Evolutionary conservation across 2,113 vertebrate species (phyloP).

Genomic region (Haemorhous mexicanus): DNA sequence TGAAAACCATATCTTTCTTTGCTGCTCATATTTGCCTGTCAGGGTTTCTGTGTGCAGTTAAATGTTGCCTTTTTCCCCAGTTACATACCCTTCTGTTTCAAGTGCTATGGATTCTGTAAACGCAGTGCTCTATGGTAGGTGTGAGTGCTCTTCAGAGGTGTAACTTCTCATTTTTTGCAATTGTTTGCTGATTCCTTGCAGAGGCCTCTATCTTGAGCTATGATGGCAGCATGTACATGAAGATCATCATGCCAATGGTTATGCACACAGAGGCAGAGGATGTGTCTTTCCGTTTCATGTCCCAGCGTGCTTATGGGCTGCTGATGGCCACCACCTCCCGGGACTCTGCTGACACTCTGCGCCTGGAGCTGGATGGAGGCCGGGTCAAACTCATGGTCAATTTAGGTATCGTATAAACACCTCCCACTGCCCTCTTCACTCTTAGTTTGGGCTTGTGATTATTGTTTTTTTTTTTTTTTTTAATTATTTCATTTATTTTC

Average conservation of each 20-base stretch:
- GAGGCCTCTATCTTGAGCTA: constrained; percentile 94
- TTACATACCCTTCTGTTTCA: not conserved
- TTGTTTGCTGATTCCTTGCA: constrained; percentile 63
- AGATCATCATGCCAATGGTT: constrained; percentile 89
- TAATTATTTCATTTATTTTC: not conserved
- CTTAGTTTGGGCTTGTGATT: constrained; percentile 75
- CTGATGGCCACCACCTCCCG: constrained; percentile 93
- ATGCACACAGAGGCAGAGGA: constrained; percentile 97
- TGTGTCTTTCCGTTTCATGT: constrained; percentile 96
- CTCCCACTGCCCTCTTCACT: constrained; percentile 13
- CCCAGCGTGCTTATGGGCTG: constrained; percentile 92
- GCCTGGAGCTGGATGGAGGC: constrained; percentile 92
- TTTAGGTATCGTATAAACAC: constrained; percentile 89
- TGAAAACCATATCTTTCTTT: not conserved
- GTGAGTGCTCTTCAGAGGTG: not conserved
- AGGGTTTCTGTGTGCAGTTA: not conserved
- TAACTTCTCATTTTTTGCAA: not conserved
- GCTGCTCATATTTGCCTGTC: not conserved
- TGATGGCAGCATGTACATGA: constrained; percentile 99
- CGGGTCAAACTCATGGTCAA: constrained; percentile 97
- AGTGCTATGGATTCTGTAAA: not conserved
- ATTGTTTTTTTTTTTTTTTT: not conserved
- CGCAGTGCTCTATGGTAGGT: not conserved
- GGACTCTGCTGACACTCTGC: constrained; percentile 90
- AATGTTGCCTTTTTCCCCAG: not conserved